These are phyloP conservation scores for Hemicrepidius hirtus DNA, from an alignment of 2,888 invertebrate species.

Conservation along the genomic window DNA sequence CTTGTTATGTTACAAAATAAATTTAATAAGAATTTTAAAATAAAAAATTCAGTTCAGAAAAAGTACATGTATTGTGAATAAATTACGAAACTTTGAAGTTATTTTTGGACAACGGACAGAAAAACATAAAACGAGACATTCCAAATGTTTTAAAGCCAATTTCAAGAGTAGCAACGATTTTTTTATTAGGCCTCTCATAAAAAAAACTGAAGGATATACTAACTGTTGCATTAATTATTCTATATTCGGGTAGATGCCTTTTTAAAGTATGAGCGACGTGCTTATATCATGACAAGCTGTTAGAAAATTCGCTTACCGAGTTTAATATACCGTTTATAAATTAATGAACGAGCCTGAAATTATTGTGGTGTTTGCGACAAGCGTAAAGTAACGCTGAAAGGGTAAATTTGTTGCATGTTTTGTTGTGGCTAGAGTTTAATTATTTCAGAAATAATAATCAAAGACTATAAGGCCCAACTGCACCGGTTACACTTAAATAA, in stretches of 20 bases:
- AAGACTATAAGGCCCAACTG: too few species aligned
- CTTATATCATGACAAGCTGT: conserved; percentile 1
- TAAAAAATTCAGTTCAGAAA: too few species aligned
- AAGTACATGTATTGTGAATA: not conserved
- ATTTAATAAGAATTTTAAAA: too few species aligned
- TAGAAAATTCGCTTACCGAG: conserved; percentile 19
- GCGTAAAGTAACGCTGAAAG: conserved; percentile 11
- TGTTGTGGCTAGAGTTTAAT: conserved; percentile 17
- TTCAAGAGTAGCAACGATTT: not conserved
- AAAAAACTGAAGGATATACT: conserved; percentile 10
- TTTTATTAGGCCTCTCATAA: conserved; percentile 8
- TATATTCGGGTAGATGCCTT: not conserved
- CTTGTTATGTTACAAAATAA: too few species aligned
- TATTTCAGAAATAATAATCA: not conserved
- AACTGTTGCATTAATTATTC: conserved; percentile 12
- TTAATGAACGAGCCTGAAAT: conserved; percentile 22
- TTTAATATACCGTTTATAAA: conserved; percentile 21
- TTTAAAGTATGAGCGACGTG: conserved; percentile 11
- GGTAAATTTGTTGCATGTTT: conserved; percentile 21
- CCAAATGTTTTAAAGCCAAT: conserved; percentile 11
- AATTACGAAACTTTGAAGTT: not conserved
- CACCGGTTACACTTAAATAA: too few species aligned
- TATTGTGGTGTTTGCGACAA: conserved; percentile 21
- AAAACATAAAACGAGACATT: conserved; percentile 1
- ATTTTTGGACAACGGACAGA: not conserved